A percentile compares a stretch with the other conserved stretches of the same genome.
Conservation (phyloP, 2,888 invertebrate species). For the Chymomyza fuscimana region DNA sequence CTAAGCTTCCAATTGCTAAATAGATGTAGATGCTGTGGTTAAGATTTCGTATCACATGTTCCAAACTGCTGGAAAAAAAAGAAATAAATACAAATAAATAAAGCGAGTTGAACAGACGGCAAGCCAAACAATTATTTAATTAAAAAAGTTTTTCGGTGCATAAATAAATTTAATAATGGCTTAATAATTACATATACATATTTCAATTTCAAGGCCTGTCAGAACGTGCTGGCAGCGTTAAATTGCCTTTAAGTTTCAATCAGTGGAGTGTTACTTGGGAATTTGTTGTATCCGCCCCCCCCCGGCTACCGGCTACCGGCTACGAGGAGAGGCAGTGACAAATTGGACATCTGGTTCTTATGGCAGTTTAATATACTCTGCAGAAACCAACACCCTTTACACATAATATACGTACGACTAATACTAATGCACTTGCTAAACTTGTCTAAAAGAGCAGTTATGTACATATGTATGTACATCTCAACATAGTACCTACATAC, state of each 20-base stretch:
- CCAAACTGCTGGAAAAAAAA: too few species aligned
- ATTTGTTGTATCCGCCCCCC: not conserved
- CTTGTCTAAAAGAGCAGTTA: not conserved
- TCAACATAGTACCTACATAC: too few species aligned
- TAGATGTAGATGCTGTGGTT: too few species aligned
- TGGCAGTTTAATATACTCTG: not conserved
- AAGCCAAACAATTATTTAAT: not conserved
- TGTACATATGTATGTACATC: not conserved
- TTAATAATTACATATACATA: not conserved
- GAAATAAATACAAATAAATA: conserved; percentile 1
- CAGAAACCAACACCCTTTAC: not conserved
- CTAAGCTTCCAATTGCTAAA: too few species aligned
- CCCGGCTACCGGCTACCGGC: too few species aligned
- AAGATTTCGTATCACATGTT: too few species aligned
- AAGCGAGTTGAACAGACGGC: not conserved
- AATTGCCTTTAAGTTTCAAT: not conserved
- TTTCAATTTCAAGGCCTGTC: not conserved
- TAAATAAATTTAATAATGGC: not conserved
- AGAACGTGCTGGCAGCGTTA: not conserved
- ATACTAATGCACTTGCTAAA: not conserved
- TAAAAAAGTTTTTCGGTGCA: not conserved
- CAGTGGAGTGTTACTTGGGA: not conserved
- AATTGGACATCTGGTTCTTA: not conserved
- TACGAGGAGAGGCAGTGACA: not conserved
- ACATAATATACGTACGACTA: not conserved